Evolutionary conservation across 1,140 invertebrate genomes (phyloP), one percentile per base, ranked within the genome.

Genomic region (Trichoplusia ni): DNA sequence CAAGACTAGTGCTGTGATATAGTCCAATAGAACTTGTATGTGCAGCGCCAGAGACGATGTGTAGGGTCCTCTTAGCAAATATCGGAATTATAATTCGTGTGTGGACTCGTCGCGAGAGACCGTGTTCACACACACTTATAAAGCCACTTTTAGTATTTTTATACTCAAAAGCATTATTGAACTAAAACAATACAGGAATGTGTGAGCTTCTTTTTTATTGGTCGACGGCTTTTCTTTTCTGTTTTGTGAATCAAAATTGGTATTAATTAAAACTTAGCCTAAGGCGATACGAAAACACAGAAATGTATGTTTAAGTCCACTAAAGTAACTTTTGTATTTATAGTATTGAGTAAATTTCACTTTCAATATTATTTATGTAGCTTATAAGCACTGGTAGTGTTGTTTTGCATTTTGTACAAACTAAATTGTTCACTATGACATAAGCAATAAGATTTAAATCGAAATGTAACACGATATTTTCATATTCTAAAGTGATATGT

Each of bases 1-100:
- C 94, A 93, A 82, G 93, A 94, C 88, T 94, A 94, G 92, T 86
- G 82, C 79, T 88, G 80, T 87, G 77, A 84, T 89, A 81, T 81
- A 82, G 81, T 86, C 71, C 79, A 77, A 72, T 72, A 79, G 65
- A 63, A 19, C 21, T 62, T 46, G 21, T 58, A 54, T 72, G 68
- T 51, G 51, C 44, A 51, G 44, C 40, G 60, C 51, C 47, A 49
- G 38, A 66, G 67, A 73, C 44, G 14, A 37, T 76, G 69, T 75
- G 70, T 82, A 79, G 64, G 76, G 77, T 83, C 77, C 73, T 78
- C 46, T 69, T 82, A 81, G 73, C 74, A 68, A 78, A 73, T 75
- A 51, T 60, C 58, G 74, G 46, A 73, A 68, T 70, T 70, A 71
- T 75, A 53, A 29, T 40, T 46, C 42, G 56, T 69, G 69, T 69